These are phyloP conservation scores for Dolichallabes microphthalmus DNA, from an alignment of 2,113 vertebrate species.

Conservation along the genomic window DNA sequence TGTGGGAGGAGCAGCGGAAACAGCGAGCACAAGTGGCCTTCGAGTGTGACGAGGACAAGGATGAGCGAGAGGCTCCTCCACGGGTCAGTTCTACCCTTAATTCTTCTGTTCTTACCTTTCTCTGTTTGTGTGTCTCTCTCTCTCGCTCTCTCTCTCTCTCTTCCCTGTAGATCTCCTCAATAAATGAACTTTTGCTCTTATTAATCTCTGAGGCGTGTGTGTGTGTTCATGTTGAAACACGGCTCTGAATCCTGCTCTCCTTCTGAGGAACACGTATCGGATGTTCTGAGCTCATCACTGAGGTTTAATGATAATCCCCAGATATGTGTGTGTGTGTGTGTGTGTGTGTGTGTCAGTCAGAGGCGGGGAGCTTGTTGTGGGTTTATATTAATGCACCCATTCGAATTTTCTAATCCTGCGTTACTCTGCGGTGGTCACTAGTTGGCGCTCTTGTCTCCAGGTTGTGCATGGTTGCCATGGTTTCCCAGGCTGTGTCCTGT, in stretches of 20 bases:
- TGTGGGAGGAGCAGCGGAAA: conserved; percentile 97
- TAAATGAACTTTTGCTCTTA: background rate
- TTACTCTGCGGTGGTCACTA: background rate
- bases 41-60: conserved; percentile 97
- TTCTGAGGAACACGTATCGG: background rate
- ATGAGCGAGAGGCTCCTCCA: conserved; percentile 89
- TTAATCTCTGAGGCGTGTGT: background rate
- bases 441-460: background rate
- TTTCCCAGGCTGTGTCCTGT: background rate
- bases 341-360: no score
- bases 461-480: background rate
- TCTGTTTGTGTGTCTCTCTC: background rate
- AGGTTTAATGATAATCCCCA: background rate
- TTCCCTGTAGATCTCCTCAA: background rate
- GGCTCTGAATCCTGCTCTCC: background rate
- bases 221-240: background rate
- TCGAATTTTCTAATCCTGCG: background rate
- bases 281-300: background rate
- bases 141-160: background rate
- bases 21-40: conserved; percentile 97
- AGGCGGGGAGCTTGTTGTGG: no score
- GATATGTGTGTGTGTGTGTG: no score
- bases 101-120: background rate
- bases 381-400: background rate
- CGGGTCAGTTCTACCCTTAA: conserved; percentile 70